Conservation (phyloP, 2,797 vertebrate genomes). For the Adelosebastes latens region DNA sequence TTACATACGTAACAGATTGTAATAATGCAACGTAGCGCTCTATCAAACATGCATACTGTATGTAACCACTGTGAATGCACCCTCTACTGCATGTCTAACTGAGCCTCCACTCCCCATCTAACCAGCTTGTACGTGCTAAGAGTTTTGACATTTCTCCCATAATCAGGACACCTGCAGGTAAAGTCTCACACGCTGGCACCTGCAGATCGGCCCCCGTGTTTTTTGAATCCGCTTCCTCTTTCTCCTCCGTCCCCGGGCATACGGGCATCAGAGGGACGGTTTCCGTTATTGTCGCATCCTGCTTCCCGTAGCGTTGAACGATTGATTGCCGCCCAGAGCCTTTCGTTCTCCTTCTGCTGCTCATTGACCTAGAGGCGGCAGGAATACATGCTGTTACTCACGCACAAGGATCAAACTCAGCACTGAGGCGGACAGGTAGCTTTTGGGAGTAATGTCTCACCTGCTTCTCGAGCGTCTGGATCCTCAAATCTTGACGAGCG, state of each 20-base stretch:
- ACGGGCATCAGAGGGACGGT: conserved; percentile 45
- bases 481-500: conserved; percentile 75
- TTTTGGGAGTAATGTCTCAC: conserved; percentile 53
- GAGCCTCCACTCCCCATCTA: conserved; percentile 7
- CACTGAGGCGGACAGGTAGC: neutral
- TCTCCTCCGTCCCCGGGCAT: conserved; percentile 42
- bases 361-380: conserved; percentile 72
- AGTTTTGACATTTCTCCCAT: conserved; percentile 33
- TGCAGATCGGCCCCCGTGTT: conserved; percentile 64
- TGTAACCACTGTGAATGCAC: conserved; percentile 28
- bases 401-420: neutral
- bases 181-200: conserved; percentile 72
- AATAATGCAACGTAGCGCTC: conserved; percentile 29
- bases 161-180: neutral
- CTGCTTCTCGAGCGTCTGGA: conserved; percentile 84
- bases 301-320: conserved; percentile 49
- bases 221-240: conserved; percentile 51
- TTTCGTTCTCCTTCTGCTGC: conserved; percentile 82
- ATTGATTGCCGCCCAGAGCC: conserved; percentile 80
- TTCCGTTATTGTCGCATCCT: conserved; percentile 61
- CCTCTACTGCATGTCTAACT: neutral
- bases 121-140: conserved; percentile 29
- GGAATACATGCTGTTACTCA: neutral
- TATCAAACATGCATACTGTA: conserved; percentile 41
- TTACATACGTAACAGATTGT: conserved; percentile 43